Percentiles rank a stretch among this genome's conserved stretches.
Evolutionary conservation across 2,113 vertebrate species (phyloP).

Genomic region (Lanius ludovicianus): DNA sequence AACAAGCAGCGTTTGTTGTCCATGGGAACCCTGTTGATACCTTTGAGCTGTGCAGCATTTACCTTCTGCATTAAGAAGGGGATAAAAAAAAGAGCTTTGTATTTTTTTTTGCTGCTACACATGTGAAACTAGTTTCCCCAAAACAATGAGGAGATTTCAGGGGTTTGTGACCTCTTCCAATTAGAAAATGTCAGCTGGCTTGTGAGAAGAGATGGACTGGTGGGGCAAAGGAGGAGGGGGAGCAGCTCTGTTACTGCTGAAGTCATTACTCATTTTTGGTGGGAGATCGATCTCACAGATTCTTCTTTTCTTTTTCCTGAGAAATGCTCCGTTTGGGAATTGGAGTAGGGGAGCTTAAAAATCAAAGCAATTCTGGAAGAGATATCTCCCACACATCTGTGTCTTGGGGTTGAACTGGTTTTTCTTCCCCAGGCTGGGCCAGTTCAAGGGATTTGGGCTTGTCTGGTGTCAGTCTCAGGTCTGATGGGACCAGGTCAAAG

Average conservation of each 20-base stretch:
- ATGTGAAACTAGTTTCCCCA: neutral
- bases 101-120: neutral
- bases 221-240: neutral
- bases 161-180: neutral
- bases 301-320: neutral
- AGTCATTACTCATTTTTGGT: neutral
- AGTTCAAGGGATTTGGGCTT: neutral
- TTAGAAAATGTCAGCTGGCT: neutral
- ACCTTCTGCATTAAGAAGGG: neutral
- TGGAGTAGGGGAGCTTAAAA: neutral
- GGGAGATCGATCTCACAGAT: accelerated
- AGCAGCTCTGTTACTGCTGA: neutral
- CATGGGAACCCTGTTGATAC: neutral
- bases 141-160: neutral
- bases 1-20: neutral
- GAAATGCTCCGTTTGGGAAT: neutral
- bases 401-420: neutral
- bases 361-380: neutral
- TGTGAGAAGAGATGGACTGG: neutral
- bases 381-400: neutral
- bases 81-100: neutral
- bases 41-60: neutral
- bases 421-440: neutral
- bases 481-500: neutral
- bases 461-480: neutral